Evolutionary conservation across 2,797 vertebrate species (phyloP).

Genomic region (Ciconia nigra): DNA sequence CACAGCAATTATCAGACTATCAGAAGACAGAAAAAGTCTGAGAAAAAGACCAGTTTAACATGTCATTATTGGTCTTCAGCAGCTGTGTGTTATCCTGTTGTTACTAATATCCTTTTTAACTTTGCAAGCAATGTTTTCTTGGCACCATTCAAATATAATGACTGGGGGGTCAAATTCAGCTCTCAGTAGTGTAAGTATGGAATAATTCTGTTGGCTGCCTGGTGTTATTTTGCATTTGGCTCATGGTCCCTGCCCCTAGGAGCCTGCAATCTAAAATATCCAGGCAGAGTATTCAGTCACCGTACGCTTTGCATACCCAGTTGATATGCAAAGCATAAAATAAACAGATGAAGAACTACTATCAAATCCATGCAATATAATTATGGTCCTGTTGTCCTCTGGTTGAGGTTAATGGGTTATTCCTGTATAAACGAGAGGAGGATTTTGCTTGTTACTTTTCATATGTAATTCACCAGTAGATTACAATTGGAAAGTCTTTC

Average conservation of each 20-base stretch:
- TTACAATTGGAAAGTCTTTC: background rate
- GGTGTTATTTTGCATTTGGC: constrained; percentile 43
- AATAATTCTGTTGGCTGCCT: constrained; percentile 21
- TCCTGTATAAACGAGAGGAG: background rate
- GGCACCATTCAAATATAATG: constrained; percentile 11
- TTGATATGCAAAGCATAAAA: background rate
- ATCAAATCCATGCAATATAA: background rate
- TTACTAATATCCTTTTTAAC: constrained; percentile 39
- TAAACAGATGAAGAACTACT: background rate
- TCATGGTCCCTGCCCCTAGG: background rate
- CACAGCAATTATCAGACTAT: background rate
- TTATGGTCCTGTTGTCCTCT: background rate
- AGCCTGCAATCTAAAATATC: constrained; percentile 7
- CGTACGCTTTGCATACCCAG: background rate
- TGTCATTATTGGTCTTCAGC: background rate
- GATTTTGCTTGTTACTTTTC: background rate
- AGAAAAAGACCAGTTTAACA: background rate
- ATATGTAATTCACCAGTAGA: background rate
- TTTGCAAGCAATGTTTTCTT: constrained; percentile 34
- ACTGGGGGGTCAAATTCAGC: constrained; percentile 22
- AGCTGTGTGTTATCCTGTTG: constrained; percentile 45
- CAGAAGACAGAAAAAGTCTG: constrained; percentile 11
- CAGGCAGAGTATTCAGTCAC: background rate
- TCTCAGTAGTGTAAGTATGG: constrained; percentile 39
- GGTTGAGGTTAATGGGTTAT: background rate